A percentile compares a stretch with the other conserved stretches of the same genome.
phyloP scores from a whole-genome alignment of 2,888 invertebrate species.

The Eudasyphora cyanicolor region DNA sequence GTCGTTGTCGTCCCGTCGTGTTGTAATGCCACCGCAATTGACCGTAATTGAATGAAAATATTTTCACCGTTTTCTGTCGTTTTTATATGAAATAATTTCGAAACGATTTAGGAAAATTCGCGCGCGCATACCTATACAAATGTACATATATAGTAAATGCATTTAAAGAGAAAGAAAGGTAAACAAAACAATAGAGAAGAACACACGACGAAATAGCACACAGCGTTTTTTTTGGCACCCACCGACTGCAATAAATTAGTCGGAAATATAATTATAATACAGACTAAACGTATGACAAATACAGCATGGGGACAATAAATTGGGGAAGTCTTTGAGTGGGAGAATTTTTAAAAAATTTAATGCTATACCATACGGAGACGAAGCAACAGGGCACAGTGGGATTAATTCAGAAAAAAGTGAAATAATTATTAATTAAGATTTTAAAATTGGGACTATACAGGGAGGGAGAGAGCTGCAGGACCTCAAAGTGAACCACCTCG shows the following conservation, averaged over 20 bases:
- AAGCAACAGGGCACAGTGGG: no score
- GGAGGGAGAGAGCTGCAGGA: no score
- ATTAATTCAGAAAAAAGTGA: no score
- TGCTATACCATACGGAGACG: no score
- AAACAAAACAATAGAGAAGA: background rate
- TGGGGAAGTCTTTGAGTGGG: no score
- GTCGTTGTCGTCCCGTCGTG: no score
- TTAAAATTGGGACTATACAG: no score
- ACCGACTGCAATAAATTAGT: constrained; percentile 21
- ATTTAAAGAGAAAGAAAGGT: background rate
- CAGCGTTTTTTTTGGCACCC: constrained; percentile 21
- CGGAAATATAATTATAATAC: background rate
- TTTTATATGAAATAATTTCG: constrained; percentile 35
- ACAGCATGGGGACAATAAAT: background rate
- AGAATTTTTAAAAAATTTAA: no score
- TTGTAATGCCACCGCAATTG: constrained; percentile 32
- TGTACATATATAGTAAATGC: no score
- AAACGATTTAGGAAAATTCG: background rate
- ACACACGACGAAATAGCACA: background rate
- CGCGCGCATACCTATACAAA: no score
- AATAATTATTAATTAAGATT: no score
- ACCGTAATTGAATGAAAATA: constrained; percentile 50
- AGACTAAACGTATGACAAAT: background rate
- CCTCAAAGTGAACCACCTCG: no score
- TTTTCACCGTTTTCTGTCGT: constrained; percentile 30